Base-by-base conservation (phyloP, 2,888 invertebrate species). In the Microdon myrmicae region DNA sequence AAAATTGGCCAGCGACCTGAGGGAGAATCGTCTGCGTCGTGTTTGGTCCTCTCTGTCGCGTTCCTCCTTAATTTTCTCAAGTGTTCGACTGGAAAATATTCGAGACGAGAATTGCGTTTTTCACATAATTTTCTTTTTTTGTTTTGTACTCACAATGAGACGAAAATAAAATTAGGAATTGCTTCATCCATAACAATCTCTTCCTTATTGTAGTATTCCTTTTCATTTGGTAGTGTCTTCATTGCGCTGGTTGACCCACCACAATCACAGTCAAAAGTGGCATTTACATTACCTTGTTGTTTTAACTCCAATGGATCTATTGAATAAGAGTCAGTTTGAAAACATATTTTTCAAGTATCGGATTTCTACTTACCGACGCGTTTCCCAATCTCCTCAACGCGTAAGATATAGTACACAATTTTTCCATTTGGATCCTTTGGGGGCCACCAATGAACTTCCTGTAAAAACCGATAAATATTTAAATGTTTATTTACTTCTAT, bases 371-470 rank as follows among this genome's bases (percentile, higher is more conserved):
- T 47, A 68, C 68, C 49, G 8, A 31, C 16, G 5, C 58, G 29
- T 5, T 31, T 22, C 4, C 44, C 5, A 7, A 35, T 35, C 19
- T 26, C 6, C 17, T 72, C 72, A 22, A 64, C 69, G 16, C 53
- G 68, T 3, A 78, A 38, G 17, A 74, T 10, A 39, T 78, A 78
- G n/a, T 71, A 71, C 5, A 43, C 51, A 3, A 78, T 72, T 12
- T 59, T 8, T 1, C 79, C 79, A 53, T 77, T 78, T 0, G 71
- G 67, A 7, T 67, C 61, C 9, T 38, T 68, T n/a, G 78, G 78
- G 19, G 79, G 77, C 78, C 78, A 78, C 78, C 78, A 78, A 34
- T 74, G 72, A 0, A 78, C 10, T 1, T 70, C 38, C 78, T 78
- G 4, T 2, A 32, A 41, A 2, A 17, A 17, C 4, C 1, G 7